phyloP scores from a whole-genome alignment of 2,113 vertebrate genomes.

The Chloropsis cyanopogon region DNA sequence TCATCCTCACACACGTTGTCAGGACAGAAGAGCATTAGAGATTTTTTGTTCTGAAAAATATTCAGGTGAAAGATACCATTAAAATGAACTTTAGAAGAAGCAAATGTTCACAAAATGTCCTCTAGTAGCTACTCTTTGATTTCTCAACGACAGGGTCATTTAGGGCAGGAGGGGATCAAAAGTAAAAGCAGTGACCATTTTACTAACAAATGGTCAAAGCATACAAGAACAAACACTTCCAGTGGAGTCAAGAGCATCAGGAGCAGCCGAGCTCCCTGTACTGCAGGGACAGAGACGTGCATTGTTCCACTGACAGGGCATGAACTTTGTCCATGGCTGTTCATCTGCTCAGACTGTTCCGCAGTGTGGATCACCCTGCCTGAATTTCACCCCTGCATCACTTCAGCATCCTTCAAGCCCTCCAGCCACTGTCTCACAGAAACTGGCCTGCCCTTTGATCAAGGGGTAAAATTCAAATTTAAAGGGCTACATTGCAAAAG shows the following conservation, averaged over 20 bases:
- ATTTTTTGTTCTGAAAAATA: not conserved
- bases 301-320: fast-evolving
- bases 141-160: not conserved
- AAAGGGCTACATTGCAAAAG: not conserved
- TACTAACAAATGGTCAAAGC: not conserved
- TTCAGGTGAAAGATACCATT: not conserved
- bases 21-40: not conserved
- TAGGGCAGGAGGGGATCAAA: not conserved
- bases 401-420: not conserved
- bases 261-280: fast-evolving
- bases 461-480: not conserved
- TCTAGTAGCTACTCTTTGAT: not conserved
- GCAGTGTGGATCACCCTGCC: not conserved
- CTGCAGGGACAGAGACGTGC: not conserved
- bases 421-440: not conserved
- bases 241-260: not conserved
- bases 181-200: not conserved
- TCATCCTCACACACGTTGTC: not conserved
- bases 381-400: not conserved
- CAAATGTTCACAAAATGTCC: not conserved
- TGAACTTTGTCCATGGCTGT: fast-evolving
- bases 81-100: not conserved
- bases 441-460: not conserved
- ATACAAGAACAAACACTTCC: not conserved
- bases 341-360: not conserved